A percentile compares a stretch with the other conserved stretches of the same genome.
These are phyloP conservation scores for Artemisiospiza belli DNA, from an alignment of 2,113 vertebrate species.

Conservation along the genomic window DNA sequence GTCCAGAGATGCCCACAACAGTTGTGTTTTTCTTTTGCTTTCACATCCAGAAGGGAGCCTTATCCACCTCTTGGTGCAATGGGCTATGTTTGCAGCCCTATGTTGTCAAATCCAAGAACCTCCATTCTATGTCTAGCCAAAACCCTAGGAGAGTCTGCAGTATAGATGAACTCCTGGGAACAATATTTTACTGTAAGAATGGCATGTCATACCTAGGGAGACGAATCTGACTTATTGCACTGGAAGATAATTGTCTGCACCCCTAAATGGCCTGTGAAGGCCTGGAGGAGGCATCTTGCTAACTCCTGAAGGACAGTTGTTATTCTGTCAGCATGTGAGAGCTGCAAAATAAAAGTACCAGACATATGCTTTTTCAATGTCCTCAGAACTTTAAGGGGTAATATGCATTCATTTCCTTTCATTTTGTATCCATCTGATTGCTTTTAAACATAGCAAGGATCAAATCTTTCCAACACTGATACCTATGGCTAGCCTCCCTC, in stretches of 20 bases:
- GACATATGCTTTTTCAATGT: background rate
- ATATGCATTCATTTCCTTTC: background rate
- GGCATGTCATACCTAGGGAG: background rate
- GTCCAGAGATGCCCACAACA: background rate
- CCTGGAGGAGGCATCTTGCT: background rate
- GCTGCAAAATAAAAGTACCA: background rate
- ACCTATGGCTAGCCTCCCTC: slow-evolving; percentile 17
- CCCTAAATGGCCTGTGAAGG: background rate
- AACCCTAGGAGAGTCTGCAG: background rate
- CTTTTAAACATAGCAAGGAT: background rate
- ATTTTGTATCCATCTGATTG: slow-evolving; percentile 10
- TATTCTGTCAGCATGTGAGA: background rate
- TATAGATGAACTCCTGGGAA: background rate
- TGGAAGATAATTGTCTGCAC: background rate
- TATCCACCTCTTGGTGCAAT: background rate
- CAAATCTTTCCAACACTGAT: slow-evolving; percentile 24
- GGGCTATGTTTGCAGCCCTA: background rate
- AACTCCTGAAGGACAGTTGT: background rate
- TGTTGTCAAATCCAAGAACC: background rate
- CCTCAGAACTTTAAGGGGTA: background rate
- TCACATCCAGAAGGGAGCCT: background rate
- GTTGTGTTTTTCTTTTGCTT: background rate
- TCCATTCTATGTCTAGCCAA: background rate
- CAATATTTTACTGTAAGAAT: background rate
- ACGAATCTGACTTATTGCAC: background rate